Evolutionary conservation across 2,797 vertebrate genomes (phyloP), one percentile per base, ranked within the genome.

Genomic region (Cyclopterus lumpus): DNA sequence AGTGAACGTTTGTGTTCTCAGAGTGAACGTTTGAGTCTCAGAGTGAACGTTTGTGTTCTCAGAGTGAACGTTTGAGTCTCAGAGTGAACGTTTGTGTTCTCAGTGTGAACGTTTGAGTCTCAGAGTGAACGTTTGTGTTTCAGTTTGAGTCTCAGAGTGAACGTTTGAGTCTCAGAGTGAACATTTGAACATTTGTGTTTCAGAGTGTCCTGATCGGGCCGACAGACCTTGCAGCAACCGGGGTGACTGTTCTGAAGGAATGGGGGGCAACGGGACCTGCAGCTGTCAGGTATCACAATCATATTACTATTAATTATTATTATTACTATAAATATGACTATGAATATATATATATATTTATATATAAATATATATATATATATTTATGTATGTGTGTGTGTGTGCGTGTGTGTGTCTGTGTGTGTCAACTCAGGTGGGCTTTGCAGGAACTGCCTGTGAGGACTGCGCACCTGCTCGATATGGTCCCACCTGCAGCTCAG

Each of bases 151-250:
- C 5, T 32, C 4, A 32, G 5, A 32, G 30, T 32, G 30, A 32
- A 32, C 30, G 30, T 32, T 32, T 32, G 30, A 32, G 30, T 32
- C 6, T 32, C 32, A 32, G 6, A 7, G 32, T 32, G 32, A 32
- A 32, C 32, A 7, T 32, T 32, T 32, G 34, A 32, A 8, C 57
- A 22, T 65, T 20, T 77, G 71, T 71, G 71, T 71, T 82, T 34
- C 77, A 99, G 98, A 95, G 20, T 99, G 98, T 89, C 97, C 97
- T 0, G 96, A 95, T 26, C 91, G 91, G n/a, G 93, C 94, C 0
- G 57, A 16, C 0, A 75, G 68, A 0, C 96, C 97, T 0, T 99
- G 98, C 89, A 95, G 55, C 0, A 74, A 83, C 79, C 93, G 93
- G 54, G 97, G 97, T 4, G 14, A 0, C 20, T 99, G 98, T 46